Conservation (phyloP, 2,113 vertebrate species). For the Elephantulus edwardii region DNA sequence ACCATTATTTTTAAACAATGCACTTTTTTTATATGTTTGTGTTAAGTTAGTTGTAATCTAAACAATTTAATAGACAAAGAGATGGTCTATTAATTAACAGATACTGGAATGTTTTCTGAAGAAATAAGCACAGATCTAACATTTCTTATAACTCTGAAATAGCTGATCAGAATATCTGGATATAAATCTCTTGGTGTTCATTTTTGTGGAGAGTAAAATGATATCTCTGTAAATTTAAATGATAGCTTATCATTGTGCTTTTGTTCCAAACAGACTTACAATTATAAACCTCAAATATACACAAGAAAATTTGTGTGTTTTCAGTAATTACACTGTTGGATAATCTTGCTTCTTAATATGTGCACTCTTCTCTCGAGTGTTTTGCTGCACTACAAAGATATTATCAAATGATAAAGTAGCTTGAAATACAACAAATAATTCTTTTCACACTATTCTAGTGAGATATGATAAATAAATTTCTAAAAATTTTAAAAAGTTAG, state of each 20-base stretch:
- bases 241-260: neutral
- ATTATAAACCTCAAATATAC: neutral
- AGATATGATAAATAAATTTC: neutral
- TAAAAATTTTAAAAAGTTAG: neutral
- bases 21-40: neutral
- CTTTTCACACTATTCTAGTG: neutral
- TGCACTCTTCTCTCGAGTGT: neutral
- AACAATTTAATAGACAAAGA: neutral
- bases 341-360: neutral
- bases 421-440: neutral
- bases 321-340: neutral
- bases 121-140: fast-evolving
- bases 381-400: neutral
- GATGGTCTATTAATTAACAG: neutral
- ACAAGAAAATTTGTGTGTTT: neutral
- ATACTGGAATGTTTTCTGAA: neutral
- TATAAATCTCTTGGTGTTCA: neutral
- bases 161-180: neutral
- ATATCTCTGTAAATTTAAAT: neutral
- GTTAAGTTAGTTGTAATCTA: neutral
- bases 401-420: neutral
- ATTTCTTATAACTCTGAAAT: neutral
- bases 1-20: neutral
- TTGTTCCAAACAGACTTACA: neutral
- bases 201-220: neutral